phyloP scores from a whole-genome alignment of 2,888 invertebrate species.

The Cosmopolites sordidus region DNA sequence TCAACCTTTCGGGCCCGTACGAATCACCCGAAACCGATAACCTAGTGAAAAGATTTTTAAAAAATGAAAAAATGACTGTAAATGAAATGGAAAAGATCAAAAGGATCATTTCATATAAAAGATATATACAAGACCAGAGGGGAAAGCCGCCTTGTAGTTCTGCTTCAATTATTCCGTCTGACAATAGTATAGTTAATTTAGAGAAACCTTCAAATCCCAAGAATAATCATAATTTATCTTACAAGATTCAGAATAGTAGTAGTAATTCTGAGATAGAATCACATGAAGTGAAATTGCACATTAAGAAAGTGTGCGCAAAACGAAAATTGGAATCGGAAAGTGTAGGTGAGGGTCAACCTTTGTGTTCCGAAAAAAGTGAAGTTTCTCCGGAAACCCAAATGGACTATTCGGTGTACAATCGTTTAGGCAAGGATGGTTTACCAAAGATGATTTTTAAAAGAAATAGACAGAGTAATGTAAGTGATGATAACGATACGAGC shows the following conservation, averaged over 20 bases:
- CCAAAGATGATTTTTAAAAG: constrained; percentile 41
- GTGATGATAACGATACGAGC: constrained; percentile 29
- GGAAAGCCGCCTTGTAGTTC: constrained; percentile 16
- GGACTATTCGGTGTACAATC: constrained; percentile 38
- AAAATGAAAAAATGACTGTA: constrained; percentile 34
- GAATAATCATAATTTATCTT: neutral
- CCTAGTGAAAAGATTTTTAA: constrained; percentile 35
- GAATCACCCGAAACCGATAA: constrained; percentile 25
- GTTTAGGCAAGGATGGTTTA: constrained; percentile 33
- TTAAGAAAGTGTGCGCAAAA: constrained; percentile 32
- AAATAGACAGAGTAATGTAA: constrained; percentile 24
- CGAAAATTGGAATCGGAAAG: constrained; percentile 30
- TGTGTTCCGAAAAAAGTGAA: constrained; percentile 3
- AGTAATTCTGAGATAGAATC: neutral
- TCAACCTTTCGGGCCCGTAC: too few relatives aligned
- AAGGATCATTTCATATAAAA: constrained; percentile 38
- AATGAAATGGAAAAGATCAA: constrained; percentile 37
- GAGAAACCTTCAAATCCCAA: neutral
- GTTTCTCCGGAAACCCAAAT: constrained; percentile 20
- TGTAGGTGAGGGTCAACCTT: constrained; percentile 19
- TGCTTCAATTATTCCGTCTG: neutral
- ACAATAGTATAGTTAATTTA: neutral
- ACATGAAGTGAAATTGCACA: constrained; percentile 31
- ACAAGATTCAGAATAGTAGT: neutral
- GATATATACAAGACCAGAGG: constrained; percentile 29